A percentile compares a stretch with the other conserved stretches of the same genome.
Evolutionary conservation across 2,797 vertebrate genomes (phyloP).

Genomic region (Macropus fuliginosus): DNA sequence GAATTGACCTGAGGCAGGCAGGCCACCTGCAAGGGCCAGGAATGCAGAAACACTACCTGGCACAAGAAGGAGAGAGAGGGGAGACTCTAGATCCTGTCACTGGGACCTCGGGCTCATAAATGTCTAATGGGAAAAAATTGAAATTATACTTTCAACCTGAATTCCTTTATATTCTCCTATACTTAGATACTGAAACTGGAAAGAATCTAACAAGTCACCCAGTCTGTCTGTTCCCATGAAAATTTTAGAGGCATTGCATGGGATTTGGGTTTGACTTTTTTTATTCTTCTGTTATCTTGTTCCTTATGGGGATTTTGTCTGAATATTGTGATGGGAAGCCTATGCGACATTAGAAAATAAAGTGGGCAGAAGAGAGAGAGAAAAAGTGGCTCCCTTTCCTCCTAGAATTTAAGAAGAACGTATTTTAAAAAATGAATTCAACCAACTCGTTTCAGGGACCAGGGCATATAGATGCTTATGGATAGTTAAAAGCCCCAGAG

Average conservation of each 20-base stretch:
- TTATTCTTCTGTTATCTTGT: neutral
- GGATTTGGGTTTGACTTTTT: neutral
- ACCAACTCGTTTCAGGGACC: neutral
- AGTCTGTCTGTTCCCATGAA: neutral
- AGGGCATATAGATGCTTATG: neutral
- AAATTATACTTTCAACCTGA: neutral
- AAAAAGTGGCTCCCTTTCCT: neutral
- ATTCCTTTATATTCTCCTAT: neutral
- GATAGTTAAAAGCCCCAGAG: neutral
- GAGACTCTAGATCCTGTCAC: neutral
- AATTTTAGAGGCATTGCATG: neutral
- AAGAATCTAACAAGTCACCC: neutral
- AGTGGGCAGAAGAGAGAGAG: neutral
- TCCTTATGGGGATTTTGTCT: neutral
- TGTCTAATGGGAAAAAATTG: neutral
- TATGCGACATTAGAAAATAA: neutral
- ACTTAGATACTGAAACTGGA: neutral
- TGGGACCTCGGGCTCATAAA: neutral
- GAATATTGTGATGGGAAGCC: neutral
- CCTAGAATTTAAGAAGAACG: neutral
- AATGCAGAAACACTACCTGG: neutral
- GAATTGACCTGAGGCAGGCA: neutral
- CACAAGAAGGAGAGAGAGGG: neutral
- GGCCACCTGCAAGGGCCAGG: neutral
- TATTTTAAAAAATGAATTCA: slow-evolving; percentile 37